Evolutionary conservation across 2,113 vertebrate genomes (phyloP).

Genomic region (Oxyura jamaicensis): DNA sequence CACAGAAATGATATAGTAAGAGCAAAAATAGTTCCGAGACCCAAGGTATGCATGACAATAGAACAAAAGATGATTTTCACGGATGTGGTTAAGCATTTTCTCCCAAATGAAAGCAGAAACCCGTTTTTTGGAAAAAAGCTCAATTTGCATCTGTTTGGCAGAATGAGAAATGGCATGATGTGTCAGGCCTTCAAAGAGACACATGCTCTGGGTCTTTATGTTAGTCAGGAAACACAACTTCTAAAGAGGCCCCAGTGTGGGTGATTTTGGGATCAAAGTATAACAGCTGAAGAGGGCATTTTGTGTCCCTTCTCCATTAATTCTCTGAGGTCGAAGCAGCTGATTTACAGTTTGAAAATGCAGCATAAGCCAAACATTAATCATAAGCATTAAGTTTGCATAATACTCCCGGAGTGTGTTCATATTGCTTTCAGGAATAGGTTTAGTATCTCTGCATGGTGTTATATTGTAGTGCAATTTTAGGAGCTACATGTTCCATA

Average conservation of each 20-base stretch:
- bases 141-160: constrained; percentile 23
- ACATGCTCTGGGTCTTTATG: not conserved
- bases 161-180: not conserved
- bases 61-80: not conserved
- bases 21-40: not conserved
- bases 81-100: constrained; percentile 16
- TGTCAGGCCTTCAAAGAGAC: not conserved
- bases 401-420: not conserved
- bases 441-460: not conserved
- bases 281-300: not conserved
- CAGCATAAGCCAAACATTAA: not conserved
- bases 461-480: not conserved
- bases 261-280: not conserved
- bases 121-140: not conserved
- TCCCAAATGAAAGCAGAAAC: not conserved
- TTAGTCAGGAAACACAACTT: not conserved
- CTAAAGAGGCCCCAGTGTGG: not conserved
- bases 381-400: not conserved
- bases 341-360: not conserved
- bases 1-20: not conserved
- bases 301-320: not conserved
- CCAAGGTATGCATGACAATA: not conserved
- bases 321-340: not conserved
- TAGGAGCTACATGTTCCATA: not conserved
- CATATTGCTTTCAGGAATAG: not conserved